Conservation (phyloP, 2,888 invertebrate genomes). For the Harmothoe impar region DNA sequence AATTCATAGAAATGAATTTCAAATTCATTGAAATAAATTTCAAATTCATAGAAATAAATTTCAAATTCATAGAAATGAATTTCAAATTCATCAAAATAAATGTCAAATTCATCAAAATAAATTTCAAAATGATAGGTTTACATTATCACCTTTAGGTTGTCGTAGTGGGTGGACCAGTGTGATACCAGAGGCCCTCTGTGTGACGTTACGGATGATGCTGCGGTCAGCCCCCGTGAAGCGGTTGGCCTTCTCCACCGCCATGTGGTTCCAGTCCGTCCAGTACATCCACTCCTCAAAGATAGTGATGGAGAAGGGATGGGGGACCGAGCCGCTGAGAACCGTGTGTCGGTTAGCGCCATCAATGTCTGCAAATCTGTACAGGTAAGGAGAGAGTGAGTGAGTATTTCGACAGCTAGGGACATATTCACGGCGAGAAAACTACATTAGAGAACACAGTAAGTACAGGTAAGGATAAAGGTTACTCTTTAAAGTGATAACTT, state of each 20-base stretch:
- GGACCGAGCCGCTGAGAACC: conserved; percentile 92
- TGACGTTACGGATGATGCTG: conserved; percentile 90
- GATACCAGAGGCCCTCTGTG: conserved; percentile 96
- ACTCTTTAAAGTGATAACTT: too few species aligned
- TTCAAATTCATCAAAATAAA: too few species aligned
- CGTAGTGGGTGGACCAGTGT: conserved; percentile 95
- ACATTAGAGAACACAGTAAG: too few species aligned
- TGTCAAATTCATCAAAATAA: too few species aligned
- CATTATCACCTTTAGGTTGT: conserved; percentile 86
- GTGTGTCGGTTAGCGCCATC: conserved; percentile 92
- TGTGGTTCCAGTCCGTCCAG: conserved; percentile 99
- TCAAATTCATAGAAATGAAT: too few species aligned
- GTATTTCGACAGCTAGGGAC: too few species aligned
- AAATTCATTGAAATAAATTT: too few species aligned
- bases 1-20: too few species aligned
- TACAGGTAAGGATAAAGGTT: too few species aligned
- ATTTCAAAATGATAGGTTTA: too few species aligned
- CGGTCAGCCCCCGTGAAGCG: conserved; percentile 86
- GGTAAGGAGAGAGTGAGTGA: not conserved
- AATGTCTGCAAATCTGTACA: conserved; percentile 87
- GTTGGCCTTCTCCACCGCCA: conserved; percentile 95
- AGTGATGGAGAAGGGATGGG: conserved; percentile 90
- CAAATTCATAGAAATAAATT: too few species aligned
- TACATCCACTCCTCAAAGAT: conserved; percentile 87
- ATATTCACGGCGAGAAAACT: too few species aligned